Conservation (phyloP, 2,888 invertebrate genomes). For the Drosophila mettleri region DNA sequence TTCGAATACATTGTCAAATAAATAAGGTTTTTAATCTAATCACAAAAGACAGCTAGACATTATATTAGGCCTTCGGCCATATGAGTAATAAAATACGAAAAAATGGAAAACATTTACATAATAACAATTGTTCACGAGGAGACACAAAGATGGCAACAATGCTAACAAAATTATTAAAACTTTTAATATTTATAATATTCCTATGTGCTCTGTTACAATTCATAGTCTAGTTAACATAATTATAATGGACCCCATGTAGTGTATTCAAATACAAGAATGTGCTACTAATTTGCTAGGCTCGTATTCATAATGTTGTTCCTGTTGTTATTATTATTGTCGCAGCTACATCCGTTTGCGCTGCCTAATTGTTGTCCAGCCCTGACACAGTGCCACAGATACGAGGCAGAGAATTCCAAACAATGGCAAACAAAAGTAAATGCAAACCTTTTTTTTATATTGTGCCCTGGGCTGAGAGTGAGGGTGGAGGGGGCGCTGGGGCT, state of each 20-base stretch:
- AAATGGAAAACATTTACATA: too few relatives aligned
- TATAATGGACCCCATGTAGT: conserved; percentile 2
- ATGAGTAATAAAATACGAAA: too few relatives aligned
- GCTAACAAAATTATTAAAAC: background rate
- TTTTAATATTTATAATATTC: too few relatives aligned
- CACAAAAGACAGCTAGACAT: too few relatives aligned
- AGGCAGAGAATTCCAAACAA: conserved; percentile 29
- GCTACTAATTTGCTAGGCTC: conserved; percentile 64
- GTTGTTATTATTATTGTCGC: conserved; percentile 32
- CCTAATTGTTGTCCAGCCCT: conserved; percentile 79
- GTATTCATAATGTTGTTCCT: conserved; percentile 52
- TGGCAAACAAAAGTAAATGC: conserved; percentile 51
- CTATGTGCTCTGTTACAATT: background rate
- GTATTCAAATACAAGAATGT: conserved; percentile 36
- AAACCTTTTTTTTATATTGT: conserved; percentile 33
- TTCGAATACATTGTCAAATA: too few relatives aligned
- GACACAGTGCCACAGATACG: conserved; percentile 70
- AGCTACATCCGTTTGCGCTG: conserved; percentile 28
- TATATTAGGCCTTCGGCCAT: too few relatives aligned
- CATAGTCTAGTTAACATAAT: background rate
- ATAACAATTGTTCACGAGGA: background rate
- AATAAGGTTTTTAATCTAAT: too few relatives aligned
- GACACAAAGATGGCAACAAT: background rate
- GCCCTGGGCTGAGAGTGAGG: background rate
- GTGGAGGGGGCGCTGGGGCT: background rate